Conservation (phyloP, 2,888 invertebrate species). For the Cheilosia vernalis region DNA sequence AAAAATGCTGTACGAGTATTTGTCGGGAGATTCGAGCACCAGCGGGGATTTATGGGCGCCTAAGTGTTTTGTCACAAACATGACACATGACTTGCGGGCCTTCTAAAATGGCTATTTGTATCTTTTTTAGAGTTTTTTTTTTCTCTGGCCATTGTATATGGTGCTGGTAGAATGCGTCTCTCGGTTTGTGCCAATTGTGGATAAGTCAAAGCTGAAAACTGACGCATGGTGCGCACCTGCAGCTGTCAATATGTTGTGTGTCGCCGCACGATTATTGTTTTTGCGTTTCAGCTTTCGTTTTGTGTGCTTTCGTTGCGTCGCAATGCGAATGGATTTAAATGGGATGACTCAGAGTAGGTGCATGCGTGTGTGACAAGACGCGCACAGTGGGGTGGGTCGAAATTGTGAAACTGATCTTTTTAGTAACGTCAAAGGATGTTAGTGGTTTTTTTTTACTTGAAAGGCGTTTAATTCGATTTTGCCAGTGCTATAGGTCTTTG, state of each 20-base stretch:
- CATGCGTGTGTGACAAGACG: background rate
- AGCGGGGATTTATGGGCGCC: slow-evolving; percentile 30
- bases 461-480: no score
- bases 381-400: background rate
- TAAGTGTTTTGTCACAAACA: slow-evolving; percentile 67
- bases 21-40: slow-evolving; percentile 31
- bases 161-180: slow-evolving; percentile 39
- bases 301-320: background rate
- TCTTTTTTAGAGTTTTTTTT: slow-evolving; percentile 9
- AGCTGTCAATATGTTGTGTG: slow-evolving; percentile 42
- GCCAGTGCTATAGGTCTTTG: no score
- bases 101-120: slow-evolving; percentile 37
- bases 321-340: slow-evolving; percentile 9
- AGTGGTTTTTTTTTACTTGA: no score
- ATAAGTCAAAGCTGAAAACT: slow-evolving; percentile 21
- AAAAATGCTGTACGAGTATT: slow-evolving; percentile 37
- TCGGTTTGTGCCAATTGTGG: slow-evolving; percentile 37
- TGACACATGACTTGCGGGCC: slow-evolving; percentile 58
- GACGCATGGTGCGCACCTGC: slow-evolving; percentile 59
- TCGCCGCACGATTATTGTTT: background rate
- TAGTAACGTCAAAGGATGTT: background rate
- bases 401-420: background rate
- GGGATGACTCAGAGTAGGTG: background rate
- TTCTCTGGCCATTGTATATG: slow-evolving; percentile 17
- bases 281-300: slow-evolving; percentile 13